These are phyloP conservation scores for Phrynocephalus forsythii DNA, from an alignment of 2,797 vertebrate species.

Conservation along the genomic window DNA sequence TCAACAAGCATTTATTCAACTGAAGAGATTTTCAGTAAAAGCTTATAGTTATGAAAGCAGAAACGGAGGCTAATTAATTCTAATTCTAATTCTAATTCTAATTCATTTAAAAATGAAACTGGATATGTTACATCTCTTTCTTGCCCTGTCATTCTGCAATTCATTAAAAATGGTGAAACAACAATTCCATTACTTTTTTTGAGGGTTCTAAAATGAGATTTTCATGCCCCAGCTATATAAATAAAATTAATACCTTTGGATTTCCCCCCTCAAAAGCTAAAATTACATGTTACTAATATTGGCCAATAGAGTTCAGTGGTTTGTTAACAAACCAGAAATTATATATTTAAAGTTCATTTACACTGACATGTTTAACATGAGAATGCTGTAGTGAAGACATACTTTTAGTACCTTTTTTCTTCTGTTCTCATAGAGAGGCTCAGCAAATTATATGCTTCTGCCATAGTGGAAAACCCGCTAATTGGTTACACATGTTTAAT, in stretches of 20 bases:
- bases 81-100: neutral
- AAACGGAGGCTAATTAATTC: slow-evolving; percentile 35
- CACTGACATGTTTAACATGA: slow-evolving; percentile 79
- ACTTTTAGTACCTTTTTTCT: slow-evolving; percentile 82
- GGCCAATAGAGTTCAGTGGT: slow-evolving; percentile 67
- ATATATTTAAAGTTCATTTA: slow-evolving; percentile 81
- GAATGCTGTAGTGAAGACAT: slow-evolving; percentile 75
- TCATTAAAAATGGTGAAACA: slow-evolving; percentile 21
- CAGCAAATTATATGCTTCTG: slow-evolving; percentile 93
- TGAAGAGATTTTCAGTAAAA: slow-evolving; percentile 69
- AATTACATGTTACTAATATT: slow-evolving; percentile 75
- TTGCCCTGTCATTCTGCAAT: neutral
- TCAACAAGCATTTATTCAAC: slow-evolving; percentile 72
- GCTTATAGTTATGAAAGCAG: slow-evolving; percentile 61
- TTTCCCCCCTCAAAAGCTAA: slow-evolving; percentile 66
- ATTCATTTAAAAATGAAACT: slow-evolving; percentile 34
- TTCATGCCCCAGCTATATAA: slow-evolving; percentile 54
- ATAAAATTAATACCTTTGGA: slow-evolving; percentile 66
- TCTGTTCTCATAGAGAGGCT: slow-evolving; percentile 83
- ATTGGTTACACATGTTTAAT: slow-evolving; percentile 99
- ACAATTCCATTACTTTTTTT: slow-evolving; percentile 42
- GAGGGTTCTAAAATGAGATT: slow-evolving; percentile 9
- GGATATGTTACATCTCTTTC: neutral
- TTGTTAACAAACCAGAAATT: slow-evolving; percentile 79
- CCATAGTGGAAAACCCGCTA: slow-evolving; percentile 89